These are phyloP conservation scores for Chlorodrepanis virens DNA, from an alignment of 2,113 vertebrate species.

Conservation along the genomic window DNA sequence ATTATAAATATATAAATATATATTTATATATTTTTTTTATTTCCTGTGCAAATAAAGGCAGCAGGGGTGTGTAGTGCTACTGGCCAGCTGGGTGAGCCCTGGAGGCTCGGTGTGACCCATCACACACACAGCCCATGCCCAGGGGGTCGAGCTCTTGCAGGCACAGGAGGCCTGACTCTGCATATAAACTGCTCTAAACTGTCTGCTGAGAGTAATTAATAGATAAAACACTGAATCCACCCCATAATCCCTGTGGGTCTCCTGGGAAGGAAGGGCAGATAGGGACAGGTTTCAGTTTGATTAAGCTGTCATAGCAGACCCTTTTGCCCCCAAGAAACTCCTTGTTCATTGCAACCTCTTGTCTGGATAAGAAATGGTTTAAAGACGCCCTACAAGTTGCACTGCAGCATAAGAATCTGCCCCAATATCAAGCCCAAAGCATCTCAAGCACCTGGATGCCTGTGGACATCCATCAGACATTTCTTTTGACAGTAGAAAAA, in stretches of 20 bases:
- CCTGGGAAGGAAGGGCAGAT: not conserved
- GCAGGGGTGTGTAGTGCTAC: not conserved
- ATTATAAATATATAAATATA: not conserved
- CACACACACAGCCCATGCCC: accelerated
- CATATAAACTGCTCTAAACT: not conserved
- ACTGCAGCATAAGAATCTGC: not conserved
- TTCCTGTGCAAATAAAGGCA: not conserved
- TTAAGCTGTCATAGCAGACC: not conserved
- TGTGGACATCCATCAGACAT: not conserved
- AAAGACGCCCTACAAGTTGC: not conserved
- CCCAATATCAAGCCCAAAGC: not conserved
- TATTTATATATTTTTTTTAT: not conserved
- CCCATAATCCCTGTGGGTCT: not conserved
- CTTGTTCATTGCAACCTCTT: not conserved
- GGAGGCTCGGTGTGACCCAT: not conserved
- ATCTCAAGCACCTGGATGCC: not conserved
- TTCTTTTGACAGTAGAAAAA: not conserved
- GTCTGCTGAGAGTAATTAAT: not conserved
- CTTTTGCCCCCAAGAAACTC: accelerated
- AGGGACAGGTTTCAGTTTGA: not conserved
- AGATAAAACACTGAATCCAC: not conserved
- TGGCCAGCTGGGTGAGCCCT: not conserved
- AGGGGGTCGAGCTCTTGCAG: not conserved
- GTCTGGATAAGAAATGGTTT: not conserved
- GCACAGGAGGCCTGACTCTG: not conserved